A percentile compares a stretch with the other conserved stretches of the same genome.
Conservation (phyloP, 2,113 vertebrate species). For the Haemorhous mexicanus region DNA sequence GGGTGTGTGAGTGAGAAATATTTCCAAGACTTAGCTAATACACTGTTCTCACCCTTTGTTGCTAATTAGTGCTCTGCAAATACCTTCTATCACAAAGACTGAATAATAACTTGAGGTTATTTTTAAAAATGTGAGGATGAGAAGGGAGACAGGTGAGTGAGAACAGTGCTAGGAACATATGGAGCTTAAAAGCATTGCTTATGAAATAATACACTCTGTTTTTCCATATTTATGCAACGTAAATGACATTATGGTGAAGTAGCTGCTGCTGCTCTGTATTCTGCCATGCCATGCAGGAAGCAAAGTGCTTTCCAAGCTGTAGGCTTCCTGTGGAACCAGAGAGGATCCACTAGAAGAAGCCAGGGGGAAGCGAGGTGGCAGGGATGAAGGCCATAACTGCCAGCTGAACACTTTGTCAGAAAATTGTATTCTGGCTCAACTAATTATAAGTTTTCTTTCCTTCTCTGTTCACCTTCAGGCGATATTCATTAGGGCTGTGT, state of each 20-base stretch:
- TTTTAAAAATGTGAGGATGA: background rate
- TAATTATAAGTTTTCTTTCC: background rate
- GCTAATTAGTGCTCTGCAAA: background rate
- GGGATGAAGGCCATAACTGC: background rate
- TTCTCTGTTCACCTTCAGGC: slow-evolving; percentile 20
- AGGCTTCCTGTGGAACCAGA: background rate
- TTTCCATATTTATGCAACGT: background rate
- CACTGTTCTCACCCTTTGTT: background rate
- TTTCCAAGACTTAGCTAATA: background rate
- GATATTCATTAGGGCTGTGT: slow-evolving; percentile 25
- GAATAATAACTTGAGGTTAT: background rate
- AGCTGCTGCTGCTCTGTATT: background rate
- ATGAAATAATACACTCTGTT: background rate
- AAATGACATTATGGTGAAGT: background rate
- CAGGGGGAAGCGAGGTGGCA: background rate
- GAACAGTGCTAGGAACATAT: background rate
- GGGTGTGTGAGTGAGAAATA: background rate
- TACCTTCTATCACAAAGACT: background rate
- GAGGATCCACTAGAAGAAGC: background rate
- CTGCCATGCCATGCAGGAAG: background rate
- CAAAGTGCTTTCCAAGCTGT: background rate
- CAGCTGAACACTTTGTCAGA: background rate
- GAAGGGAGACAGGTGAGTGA: background rate
- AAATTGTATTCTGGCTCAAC: background rate
- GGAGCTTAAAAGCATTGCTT: background rate